Conservation (phyloP, 2,888 invertebrate genomes). For the Epinotia ramella region DNA sequence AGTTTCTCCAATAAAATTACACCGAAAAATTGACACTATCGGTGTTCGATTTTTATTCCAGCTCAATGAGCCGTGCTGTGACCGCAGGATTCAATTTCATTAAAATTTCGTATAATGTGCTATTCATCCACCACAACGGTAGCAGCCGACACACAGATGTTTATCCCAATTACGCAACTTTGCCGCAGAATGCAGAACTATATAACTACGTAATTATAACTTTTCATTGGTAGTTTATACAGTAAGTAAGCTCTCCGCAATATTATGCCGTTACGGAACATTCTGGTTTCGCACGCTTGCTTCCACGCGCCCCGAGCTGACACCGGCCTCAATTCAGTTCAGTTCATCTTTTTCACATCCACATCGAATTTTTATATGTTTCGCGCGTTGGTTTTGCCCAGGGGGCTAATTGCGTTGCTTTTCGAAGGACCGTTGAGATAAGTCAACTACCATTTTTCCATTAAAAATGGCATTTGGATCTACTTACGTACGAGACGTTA, state of each 20-base stretch:
- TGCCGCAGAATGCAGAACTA: not conserved
- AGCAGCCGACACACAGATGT: conserved; percentile 9
- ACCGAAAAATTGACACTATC: conserved; percentile 20
- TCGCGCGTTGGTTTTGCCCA: no score
- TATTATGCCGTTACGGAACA: not conserved
- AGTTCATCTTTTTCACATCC: no score
- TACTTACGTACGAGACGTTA: no score
- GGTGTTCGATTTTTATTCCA: conserved; percentile 20
- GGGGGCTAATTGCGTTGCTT: no score
- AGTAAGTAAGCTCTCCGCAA: not conserved
- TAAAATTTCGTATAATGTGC: conserved; percentile 11
- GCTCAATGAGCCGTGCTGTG: conserved; percentile 20
- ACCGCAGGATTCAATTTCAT: conserved; percentile 28
- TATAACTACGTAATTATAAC: not conserved
- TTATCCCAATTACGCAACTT: conserved; percentile 11
- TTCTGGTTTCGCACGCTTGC: no score
- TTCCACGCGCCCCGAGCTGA: no score
- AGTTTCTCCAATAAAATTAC: not conserved
- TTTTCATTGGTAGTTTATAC: not conserved
- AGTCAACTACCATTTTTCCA: no score
- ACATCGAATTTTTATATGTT: no score
- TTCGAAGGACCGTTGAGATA: no score
- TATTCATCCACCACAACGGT: conserved; percentile 10
- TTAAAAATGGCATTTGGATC: no score
- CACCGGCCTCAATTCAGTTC: no score